These are phyloP conservation scores for Drosophila eugracilis DNA, from an alignment of 1,140 invertebrate genomes.

Conservation along the genomic window DNA sequence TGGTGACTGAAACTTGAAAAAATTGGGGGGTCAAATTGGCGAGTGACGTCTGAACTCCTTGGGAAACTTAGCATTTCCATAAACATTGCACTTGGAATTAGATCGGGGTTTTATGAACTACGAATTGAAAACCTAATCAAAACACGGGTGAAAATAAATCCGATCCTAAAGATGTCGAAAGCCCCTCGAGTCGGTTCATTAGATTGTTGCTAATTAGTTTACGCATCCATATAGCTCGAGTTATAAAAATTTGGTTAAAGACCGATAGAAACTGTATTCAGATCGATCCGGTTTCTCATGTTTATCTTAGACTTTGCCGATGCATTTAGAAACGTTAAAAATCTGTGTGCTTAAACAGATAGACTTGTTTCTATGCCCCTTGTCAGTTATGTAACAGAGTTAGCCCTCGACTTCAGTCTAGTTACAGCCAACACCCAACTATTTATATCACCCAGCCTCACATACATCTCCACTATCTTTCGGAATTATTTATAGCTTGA, in stretches of 20 bases:
- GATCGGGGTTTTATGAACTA: conserved; percentile 12
- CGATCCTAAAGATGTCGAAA: conserved; percentile 19
- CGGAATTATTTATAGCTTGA: conserved; percentile 35
- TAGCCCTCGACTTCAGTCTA: not conserved
- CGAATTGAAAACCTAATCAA: conserved; percentile 54
- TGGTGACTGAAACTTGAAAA: conserved; percentile 22
- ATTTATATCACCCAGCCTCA: conserved; percentile 7
- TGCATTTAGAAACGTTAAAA: not conserved
- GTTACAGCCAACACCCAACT: not conserved
- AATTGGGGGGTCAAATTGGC: not conserved
- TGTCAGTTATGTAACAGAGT: conserved; percentile 1
- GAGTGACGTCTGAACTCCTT: conserved; percentile 22
- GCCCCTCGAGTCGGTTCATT: conserved; percentile 47
- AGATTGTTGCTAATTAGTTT: conserved; percentile 58
- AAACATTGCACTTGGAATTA: conserved; percentile 44
- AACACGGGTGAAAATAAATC: conserved; percentile 42
- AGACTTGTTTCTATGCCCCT: not conserved
- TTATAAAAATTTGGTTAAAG: conserved; percentile 26
- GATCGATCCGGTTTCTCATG: conserved; percentile 31
- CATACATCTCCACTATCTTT: conserved; percentile 23
- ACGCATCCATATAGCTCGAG: conserved; percentile 18
- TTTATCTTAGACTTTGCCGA: not conserved
- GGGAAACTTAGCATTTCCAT: conserved; percentile 52
- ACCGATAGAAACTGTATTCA: conserved; percentile 2
- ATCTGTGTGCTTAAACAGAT: not conserved